A percentile compares a stretch with the other conserved stretches of the same genome.
phyloP scores from a whole-genome alignment of 2,113 vertebrate genomes.

The Prochilodus magdalenae region DNA sequence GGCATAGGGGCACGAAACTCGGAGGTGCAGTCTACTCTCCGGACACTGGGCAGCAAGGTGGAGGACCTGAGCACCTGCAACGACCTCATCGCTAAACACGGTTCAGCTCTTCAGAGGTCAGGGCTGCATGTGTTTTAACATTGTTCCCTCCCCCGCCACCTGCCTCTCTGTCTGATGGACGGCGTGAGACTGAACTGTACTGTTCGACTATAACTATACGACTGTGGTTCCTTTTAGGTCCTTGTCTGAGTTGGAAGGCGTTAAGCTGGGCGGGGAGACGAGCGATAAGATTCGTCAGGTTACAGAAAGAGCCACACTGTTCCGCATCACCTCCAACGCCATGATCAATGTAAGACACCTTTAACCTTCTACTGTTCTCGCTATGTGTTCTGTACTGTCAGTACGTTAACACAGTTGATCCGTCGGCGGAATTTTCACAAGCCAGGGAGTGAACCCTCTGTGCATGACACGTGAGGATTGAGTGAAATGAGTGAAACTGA shows the following conservation, averaged over 20 bases:
- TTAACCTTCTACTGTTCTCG: too few species aligned
- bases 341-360: conserved; percentile 94
- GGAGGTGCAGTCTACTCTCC: conserved; percentile 90
- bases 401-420: too few species aligned
- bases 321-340: conserved; percentile 97
- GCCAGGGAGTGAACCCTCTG: too few species aligned
- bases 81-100: conserved; percentile 96
- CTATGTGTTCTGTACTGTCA: too few species aligned
- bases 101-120: conserved; percentile 91
- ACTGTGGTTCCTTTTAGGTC: conserved; percentile 73
- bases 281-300: conserved; percentile 94
- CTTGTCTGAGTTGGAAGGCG: conserved; percentile 91
- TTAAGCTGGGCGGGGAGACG: conserved; percentile 84
- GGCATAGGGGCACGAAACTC: conserved; percentile 80
- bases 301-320: conserved; percentile 92
- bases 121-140: too few species aligned
- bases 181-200: background rate
- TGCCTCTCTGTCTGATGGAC: too few species aligned
- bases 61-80: conserved; percentile 96
- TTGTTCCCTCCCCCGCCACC: too few species aligned
- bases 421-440: too few species aligned
- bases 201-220: too few species aligned
- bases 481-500: too few species aligned
- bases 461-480: too few species aligned
- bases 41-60: conserved; percentile 90